Evolutionary conservation across 2,888 invertebrate species (phyloP).

Genomic region (Sesia bembeciformis): DNA sequence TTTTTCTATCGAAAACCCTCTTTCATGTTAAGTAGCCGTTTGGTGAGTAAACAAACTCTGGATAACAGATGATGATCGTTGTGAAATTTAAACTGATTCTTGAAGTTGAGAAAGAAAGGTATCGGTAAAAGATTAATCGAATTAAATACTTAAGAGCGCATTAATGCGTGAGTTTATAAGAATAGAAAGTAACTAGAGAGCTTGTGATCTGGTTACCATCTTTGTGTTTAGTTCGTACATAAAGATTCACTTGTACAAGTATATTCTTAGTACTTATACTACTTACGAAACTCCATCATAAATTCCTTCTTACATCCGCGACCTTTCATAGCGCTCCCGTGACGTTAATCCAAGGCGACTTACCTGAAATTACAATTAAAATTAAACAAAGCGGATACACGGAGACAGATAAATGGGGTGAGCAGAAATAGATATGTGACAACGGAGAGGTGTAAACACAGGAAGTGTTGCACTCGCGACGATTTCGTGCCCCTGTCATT

Average conservation of each 20-base stretch:
- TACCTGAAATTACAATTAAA: conserved; percentile 51
- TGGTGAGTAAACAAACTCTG: too few relatives aligned
- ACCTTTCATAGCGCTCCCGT: conserved; percentile 19
- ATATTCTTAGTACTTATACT: background rate
- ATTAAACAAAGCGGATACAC: conserved; percentile 18
- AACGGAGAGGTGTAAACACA: conserved; percentile 11
- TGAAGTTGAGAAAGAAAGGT: too few relatives aligned
- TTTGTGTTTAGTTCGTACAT: too few relatives aligned
- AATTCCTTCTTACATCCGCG: background rate
- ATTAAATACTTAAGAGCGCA: too few relatives aligned
- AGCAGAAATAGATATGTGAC: conserved; percentile 6
- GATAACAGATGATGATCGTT: too few relatives aligned
- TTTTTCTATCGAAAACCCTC: conserved; percentile 4
- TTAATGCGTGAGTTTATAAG: too few relatives aligned
- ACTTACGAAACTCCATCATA: background rate
- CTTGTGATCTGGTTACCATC: too few relatives aligned
- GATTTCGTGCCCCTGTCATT: conserved; percentile 16
- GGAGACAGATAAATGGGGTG: conserved; percentile 4
- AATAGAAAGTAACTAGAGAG: too few relatives aligned
- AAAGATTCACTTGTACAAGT: too few relatives aligned
- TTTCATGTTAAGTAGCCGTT: conserved; percentile 20
- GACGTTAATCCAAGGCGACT: conserved; percentile 37
- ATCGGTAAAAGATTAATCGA: too few relatives aligned
- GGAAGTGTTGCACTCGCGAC: conserved; percentile 11
- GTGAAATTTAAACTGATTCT: too few relatives aligned